These are phyloP conservation scores for Gasterosteus aculeatus DNA, from an alignment of 2,113 vertebrate genomes.

Conservation along the genomic window DNA sequence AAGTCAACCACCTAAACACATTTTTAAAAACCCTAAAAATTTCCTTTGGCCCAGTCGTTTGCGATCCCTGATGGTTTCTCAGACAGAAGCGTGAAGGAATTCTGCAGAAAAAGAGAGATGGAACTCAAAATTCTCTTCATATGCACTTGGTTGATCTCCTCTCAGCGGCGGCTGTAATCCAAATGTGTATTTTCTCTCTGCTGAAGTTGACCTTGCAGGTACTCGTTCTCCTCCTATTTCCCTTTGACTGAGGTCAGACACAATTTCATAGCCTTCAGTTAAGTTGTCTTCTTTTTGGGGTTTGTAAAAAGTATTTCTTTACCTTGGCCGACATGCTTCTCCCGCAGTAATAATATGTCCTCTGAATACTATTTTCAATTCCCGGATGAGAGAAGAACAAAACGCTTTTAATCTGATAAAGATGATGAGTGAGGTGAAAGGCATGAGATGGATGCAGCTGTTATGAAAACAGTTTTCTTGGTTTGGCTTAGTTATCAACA, in stretches of 20 bases:
- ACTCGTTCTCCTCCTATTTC: not conserved
- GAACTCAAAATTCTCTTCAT: constrained; percentile 25
- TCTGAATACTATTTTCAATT: not conserved
- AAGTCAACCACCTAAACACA: constrained; percentile 19
- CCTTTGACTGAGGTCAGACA: constrained; percentile 40
- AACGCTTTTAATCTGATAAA: not conserved
- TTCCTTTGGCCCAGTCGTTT: constrained; percentile 11
- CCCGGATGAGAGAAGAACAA: not conserved
- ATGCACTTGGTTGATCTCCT: constrained; percentile 42
- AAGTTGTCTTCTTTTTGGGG: not conserved
- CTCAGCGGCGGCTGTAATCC: constrained; percentile 39
- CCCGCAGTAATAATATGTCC: not conserved
- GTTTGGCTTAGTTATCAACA: not conserved
- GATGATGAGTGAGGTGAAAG: not conserved
- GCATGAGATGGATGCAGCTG: not conserved
- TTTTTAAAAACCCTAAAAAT: constrained; percentile 26
- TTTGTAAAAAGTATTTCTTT: constrained; percentile 10
- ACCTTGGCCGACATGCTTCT: constrained; percentile 20
- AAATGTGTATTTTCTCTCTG: constrained; percentile 41
- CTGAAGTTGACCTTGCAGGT: constrained; percentile 9
- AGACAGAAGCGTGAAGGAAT: constrained; percentile 25
- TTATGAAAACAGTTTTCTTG: not conserved
- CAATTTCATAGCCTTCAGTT: constrained; percentile 9
- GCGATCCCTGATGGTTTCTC: constrained; percentile 32
- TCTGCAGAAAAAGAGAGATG: constrained; percentile 16